Base-by-base conservation (phyloP, 2,113 vertebrate genomes). In the Hemibagrus wyckioides region DNA sequence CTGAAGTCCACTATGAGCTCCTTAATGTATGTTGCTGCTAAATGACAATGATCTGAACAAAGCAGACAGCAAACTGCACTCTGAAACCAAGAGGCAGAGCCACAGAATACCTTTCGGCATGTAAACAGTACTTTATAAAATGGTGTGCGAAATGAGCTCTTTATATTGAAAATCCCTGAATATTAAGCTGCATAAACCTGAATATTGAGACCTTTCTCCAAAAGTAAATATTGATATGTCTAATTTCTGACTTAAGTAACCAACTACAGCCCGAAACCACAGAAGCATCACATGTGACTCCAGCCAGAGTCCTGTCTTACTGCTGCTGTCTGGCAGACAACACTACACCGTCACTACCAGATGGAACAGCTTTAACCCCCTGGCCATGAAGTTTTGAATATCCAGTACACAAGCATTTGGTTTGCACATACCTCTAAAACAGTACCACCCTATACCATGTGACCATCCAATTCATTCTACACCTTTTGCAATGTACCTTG, bases 381-480 rank as follows among this genome's bases (percentile, higher is more conserved):
- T 71, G 63, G 50, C 79, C 52, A 82, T 87, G 52, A 73, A 65
- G 36, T 73, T 33, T 65, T 85, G 52, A 88, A 88, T 65, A 50
- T 44, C 59, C 25, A 82, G 59, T 30, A 28, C 25, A 65, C 6
- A 48, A 48, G 61, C 61, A 82, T 65, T 28, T 61, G 23, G 33
- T 39, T 23, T 14, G 10, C 11, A 41, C 19, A 57, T 28, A 41
- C 33, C 52, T 36, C 79, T 57, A 13, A 13, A 57, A 57, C 28
- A 65, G 17, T 48, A 23, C 17, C 81, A 63, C 2, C n/a, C 19
- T 9, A 36, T 39, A 36, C 33, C 14, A 15, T 9, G 41, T 50
- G 41, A 48, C 44, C 28, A 77, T 7, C 13, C 39, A n/a, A 19
- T 15, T 63, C 80, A 63, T 15, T 82, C 21, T 57, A 19, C 13